A percentile compares a stretch with the other conserved stretches of the same genome.
Conservation (phyloP, 2,888 invertebrate genomes). For the Morpho achilles region DNA sequence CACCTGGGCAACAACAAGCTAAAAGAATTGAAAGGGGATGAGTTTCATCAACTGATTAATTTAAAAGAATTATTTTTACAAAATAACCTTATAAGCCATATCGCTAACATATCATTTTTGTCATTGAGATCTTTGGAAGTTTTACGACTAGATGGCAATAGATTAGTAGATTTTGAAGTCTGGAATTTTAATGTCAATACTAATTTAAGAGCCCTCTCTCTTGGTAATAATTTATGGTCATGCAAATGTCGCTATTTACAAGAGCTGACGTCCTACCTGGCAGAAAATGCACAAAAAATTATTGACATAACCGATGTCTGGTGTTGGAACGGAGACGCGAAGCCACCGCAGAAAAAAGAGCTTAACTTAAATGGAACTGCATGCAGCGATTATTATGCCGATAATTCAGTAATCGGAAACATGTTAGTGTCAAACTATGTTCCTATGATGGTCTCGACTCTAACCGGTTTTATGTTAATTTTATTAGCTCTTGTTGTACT, state of each 20-base stretch:
- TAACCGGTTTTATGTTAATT: conserved; percentile 87
- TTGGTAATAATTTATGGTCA: conserved; percentile 93
- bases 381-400: conserved; percentile 92
- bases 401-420: conserved; percentile 89
- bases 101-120: conserved; percentile 89
- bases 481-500: conserved; percentile 87
- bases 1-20: conserved; percentile 93
- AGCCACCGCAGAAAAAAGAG: conserved; percentile 87
- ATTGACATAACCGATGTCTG: conserved; percentile 88
- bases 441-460: conserved; percentile 89
- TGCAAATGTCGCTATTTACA: conserved; percentile 94
- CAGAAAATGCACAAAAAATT: conserved; percentile 89
- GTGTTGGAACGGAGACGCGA: conserved; percentile 88
- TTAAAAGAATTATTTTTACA: conserved; percentile 91
- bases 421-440: conserved; percentile 91
- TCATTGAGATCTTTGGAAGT: conserved; percentile 88
- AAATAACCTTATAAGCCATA: conserved; percentile 88
- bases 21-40: conserved; percentile 87
- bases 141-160: conserved; percentile 91
- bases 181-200: conserved; percentile 86
- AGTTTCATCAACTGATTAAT: conserved; percentile 89
- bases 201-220: conserved; percentile 85
- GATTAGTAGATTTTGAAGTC: conserved; percentile 87
- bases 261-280: conserved; percentile 89
- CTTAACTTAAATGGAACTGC: conserved; percentile 91